Evolutionary conservation across 2,888 invertebrate species (phyloP).

Genomic region (Drosophila ezoana): DNA sequence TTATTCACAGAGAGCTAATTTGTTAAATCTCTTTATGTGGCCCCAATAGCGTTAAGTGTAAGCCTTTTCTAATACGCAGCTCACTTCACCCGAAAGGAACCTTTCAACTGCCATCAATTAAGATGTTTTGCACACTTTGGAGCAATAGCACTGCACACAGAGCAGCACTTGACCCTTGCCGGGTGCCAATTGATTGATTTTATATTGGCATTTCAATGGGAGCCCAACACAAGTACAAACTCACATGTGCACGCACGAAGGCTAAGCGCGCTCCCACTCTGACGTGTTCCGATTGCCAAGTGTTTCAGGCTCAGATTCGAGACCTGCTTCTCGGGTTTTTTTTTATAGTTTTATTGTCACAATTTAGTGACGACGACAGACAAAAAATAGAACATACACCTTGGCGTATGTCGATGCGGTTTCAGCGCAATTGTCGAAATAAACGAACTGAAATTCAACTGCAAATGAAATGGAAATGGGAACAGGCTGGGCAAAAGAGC

Average conservation of each 20-base stretch:
- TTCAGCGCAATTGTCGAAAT: slow-evolving; percentile 73
- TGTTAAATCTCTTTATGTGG: not conserved
- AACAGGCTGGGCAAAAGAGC: slow-evolving; percentile 28
- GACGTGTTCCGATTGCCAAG: slow-evolving; percentile 75
- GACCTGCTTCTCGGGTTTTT: slow-evolving; percentile 18
- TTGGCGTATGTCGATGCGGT: slow-evolving; percentile 73
- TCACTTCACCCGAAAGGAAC: slow-evolving; percentile 39
- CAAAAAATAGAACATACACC: slow-evolving; percentile 41
- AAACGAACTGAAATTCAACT: slow-evolving; percentile 56
- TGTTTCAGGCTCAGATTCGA: slow-evolving; percentile 62
- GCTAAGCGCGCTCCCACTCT: slow-evolving; percentile 52
- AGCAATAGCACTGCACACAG: slow-evolving; percentile 51
- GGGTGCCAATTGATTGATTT: slow-evolving; percentile 83
- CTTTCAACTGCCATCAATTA: slow-evolving; percentile 59
- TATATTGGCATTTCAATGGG: slow-evolving; percentile 81
- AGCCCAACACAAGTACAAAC: slow-evolving; percentile 34
- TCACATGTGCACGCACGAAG: slow-evolving; percentile 16
- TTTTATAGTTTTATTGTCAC: slow-evolving; percentile 42
- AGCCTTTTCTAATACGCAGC: slow-evolving; percentile 30
- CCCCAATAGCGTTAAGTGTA: slow-evolving; percentile 13
- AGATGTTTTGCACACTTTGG: slow-evolving; percentile 55
- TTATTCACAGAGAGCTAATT: too few relatives aligned
- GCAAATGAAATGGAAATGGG: slow-evolving; percentile 68
- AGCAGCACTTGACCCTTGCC: slow-evolving; percentile 82
- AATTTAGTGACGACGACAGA: slow-evolving; percentile 49